Evolutionary conservation across 1,140 invertebrate species (phyloP).

Genomic region (Trypoxylus dichotomus): DNA sequence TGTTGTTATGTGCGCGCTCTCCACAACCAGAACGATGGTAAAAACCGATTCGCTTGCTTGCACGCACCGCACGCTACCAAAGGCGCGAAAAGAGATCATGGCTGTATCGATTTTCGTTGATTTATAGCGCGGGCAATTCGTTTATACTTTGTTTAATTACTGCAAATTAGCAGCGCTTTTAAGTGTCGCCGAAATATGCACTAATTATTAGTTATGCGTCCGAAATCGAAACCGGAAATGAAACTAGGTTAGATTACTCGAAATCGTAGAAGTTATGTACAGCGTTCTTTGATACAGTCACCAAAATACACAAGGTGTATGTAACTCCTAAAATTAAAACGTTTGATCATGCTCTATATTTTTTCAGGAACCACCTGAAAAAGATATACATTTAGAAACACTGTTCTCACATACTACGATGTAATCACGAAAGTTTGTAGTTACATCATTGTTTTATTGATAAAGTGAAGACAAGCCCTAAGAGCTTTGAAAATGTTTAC

Average conservation of each 20-base stretch:
- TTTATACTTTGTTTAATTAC: neutral
- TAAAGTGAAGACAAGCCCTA: too few relatives aligned
- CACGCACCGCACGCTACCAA: neutral
- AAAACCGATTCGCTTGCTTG: neutral
- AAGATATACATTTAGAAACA: too few relatives aligned
- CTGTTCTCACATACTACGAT: too few relatives aligned
- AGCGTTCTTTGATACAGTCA: too few relatives aligned
- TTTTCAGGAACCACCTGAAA: too few relatives aligned
- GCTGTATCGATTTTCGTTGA: conserved; percentile 6
- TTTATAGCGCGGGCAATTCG: neutral
- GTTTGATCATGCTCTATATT: too few relatives aligned
- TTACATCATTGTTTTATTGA: too few relatives aligned
- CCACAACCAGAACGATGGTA: neutral
- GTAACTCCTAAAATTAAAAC: too few relatives aligned
- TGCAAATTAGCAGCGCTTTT: neutral
- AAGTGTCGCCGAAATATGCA: neutral
- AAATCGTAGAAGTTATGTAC: too few relatives aligned
- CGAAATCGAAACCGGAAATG: neutral
- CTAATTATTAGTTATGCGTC: neutral
- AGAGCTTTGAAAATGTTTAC: too few relatives aligned
- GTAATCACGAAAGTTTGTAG: too few relatives aligned
- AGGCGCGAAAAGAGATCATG: neutral
- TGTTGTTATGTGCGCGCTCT: neutral
- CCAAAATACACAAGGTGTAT: too few relatives aligned
- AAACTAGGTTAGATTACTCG: neutral